Evolutionary conservation across 1,140 invertebrate species (phyloP), one percentile per base, ranked within the genome.

Genomic region (Drosophila ironensis): DNA sequence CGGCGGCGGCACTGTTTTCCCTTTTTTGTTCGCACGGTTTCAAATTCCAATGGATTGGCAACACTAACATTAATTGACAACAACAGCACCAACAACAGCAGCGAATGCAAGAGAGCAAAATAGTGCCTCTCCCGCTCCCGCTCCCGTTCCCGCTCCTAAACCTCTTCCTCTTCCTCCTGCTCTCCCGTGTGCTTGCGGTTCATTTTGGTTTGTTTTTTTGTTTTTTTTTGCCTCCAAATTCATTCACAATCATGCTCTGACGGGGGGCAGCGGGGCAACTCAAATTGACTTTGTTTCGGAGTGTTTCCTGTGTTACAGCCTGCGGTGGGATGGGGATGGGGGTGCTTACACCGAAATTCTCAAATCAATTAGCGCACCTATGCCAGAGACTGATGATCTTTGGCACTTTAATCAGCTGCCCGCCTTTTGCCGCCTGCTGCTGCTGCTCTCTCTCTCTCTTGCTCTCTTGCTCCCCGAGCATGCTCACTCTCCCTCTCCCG

Each of bases 21-120:
- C 46, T 68, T 56, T 28, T 72, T 53, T 76, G 22, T 77, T 82
- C 52, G 72, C 77, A 81, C 78, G 73, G 78, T 70, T 50, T 78
- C 63, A 64, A 78, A 82, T 82, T 82, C 69, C 78, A 78, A 82
- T 82, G 72, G 70, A 76, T 69, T 78, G 69, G 75, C 75, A 78
- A 73, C 75, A 77, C 73, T 77, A 68, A 42, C 50, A 75, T 68
- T 69, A 35, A 72, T 41, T 37, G 61, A 72, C 68, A 76, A 76
- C 47, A 77, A 72, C 51, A 54, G 56, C n/a, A n/a, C n/a, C n/a
- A n/a, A n/a, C n/a, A n/a, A n/a, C n/a, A n/a, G n/a, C n/a, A 46
- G 57, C 63, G 47, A 16, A 24, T 11, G 20, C 20, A 22, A 22
- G 20, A 48, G 53, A 50, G 40, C 40, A 60, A 16, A 56, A 56